Percentiles rank a stretch among this genome's conserved stretches.
These are phyloP conservation scores for Microtus montanus DNA, from an alignment of 2,113 vertebrate species.

Conservation along the genomic window DNA sequence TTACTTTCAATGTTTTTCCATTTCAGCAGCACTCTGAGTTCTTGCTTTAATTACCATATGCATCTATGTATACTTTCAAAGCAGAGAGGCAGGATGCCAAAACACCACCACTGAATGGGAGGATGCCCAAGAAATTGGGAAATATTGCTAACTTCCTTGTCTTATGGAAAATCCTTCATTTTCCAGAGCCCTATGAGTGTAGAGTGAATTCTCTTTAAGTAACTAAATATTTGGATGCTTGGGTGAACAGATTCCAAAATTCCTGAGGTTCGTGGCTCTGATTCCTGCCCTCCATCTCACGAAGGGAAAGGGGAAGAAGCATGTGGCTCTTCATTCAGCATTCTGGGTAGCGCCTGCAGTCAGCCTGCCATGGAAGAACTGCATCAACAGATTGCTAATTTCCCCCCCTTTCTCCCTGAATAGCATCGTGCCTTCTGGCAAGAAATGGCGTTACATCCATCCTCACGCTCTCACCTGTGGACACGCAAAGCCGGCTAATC, in stretches of 20 bases:
- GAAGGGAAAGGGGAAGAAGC: constrained; percentile 50
- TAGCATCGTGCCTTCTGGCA: constrained; percentile 80
- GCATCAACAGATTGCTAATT: constrained; percentile 84
- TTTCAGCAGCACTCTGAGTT: constrained; percentile 33
- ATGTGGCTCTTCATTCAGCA: constrained; percentile 61
- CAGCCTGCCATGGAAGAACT: constrained; percentile 49
- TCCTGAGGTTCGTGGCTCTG: background rate
- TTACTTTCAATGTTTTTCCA: constrained; percentile 56
- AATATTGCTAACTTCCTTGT: constrained; percentile 29
- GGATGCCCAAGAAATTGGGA: constrained; percentile 40
- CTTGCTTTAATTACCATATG: constrained; percentile 57
- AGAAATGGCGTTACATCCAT: constrained; percentile 57
- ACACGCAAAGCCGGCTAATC: constrained; percentile 78
- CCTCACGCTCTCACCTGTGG: constrained; percentile 79
- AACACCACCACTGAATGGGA: constrained; percentile 19
- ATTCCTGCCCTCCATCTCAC: constrained; percentile 13
- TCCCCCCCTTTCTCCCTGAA: constrained; percentile 72
- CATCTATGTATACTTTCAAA: constrained; percentile 56
- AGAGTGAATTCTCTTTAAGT: constrained; percentile 9
- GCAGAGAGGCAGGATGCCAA: constrained; percentile 42
- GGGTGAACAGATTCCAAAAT: constrained; percentile 34
- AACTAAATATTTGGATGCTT: constrained; percentile 27
- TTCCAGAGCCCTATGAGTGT: background rate
- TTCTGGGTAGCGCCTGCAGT: constrained; percentile 73
- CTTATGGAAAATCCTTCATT: constrained; percentile 39